Evolutionary conservation across 2,797 vertebrate genomes (phyloP).

Genomic region (Parambassis ranga): DNA sequence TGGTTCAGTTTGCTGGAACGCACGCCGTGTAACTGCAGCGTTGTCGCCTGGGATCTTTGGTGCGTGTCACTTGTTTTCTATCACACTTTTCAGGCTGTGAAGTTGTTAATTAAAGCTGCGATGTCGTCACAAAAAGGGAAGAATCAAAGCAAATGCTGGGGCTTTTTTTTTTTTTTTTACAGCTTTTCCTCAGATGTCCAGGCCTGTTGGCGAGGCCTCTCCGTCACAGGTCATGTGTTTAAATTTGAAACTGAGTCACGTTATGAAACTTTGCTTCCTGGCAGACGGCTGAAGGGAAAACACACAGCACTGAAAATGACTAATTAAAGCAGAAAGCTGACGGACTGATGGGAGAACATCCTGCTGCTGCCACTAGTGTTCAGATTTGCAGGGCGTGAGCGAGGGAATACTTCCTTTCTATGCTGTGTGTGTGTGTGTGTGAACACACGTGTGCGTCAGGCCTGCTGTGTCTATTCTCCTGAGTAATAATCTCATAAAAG

Average conservation of each 20-base stretch:
- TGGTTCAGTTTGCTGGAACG: slow-evolving; percentile 40
- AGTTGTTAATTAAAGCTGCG: slow-evolving; percentile 20
- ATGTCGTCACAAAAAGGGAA: background rate
- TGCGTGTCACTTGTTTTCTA: slow-evolving; percentile 32
- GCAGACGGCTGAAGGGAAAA: slow-evolving; percentile 29
- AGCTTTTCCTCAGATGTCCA: background rate
- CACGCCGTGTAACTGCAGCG: slow-evolving; percentile 23
- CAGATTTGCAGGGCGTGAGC: slow-evolving; percentile 6
- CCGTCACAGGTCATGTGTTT: slow-evolving; percentile 13
- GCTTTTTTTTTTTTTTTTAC: background rate
- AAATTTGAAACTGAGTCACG: slow-evolving; percentile 19
- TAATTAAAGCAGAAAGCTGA: slow-evolving; percentile 56
- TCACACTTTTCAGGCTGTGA: slow-evolving; percentile 6
- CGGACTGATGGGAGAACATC: slow-evolving; percentile 39
- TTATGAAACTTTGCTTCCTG: slow-evolving; percentile 35
- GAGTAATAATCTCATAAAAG: slow-evolving; percentile 37
- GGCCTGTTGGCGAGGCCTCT: slow-evolving; percentile 11
- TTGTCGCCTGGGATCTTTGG: slow-evolving; percentile 42
- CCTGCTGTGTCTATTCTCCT: slow-evolving; percentile 23
- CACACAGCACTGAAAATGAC: slow-evolving; percentile 44
- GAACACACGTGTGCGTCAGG: background rate
- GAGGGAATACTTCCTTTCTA: slow-evolving; percentile 42
- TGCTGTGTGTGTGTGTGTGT: background rate
- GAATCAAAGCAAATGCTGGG: background rate
- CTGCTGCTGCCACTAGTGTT: slow-evolving; percentile 45